Percentiles rank a stretch among this genome's conserved stretches.
Conservation (phyloP, 2,113 vertebrate genomes). For the Turdus rufiventris region DNA sequence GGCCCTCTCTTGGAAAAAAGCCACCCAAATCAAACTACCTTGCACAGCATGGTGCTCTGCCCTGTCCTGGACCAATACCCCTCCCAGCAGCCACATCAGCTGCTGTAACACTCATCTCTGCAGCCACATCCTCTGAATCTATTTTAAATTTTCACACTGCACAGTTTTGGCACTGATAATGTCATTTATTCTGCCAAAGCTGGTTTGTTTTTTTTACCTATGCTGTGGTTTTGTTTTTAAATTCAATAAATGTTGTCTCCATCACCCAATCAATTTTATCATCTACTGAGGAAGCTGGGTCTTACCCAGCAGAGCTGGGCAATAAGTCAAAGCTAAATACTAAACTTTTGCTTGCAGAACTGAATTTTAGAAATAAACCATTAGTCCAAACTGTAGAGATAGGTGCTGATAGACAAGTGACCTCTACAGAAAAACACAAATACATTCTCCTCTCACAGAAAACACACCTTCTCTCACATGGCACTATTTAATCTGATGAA, state of each 20-base stretch:
- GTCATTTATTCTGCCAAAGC: not conserved
- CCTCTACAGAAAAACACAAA: not conserved
- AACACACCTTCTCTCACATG: not conserved
- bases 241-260: not conserved
- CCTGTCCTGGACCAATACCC: not conserved
- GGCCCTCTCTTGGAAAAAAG: not conserved
- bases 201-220: not conserved
- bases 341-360: not conserved
- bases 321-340: not conserved
- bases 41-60: fast-evolving
- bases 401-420: not conserved
- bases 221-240: not conserved
- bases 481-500: not conserved
- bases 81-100: not conserved
- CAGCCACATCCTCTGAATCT: not conserved
- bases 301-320: not conserved
- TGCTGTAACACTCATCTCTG: not conserved
- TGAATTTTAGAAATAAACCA: not conserved
- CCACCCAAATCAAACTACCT: not conserved
- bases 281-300: not conserved
- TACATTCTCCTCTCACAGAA: not conserved
- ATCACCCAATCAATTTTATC: not conserved
- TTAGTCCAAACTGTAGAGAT: not conserved
- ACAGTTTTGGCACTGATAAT: not conserved
- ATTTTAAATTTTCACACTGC: not conserved